phyloP scores from a whole-genome alignment of 2,113 vertebrate genomes.

The Pelobates fuscus region DNA sequence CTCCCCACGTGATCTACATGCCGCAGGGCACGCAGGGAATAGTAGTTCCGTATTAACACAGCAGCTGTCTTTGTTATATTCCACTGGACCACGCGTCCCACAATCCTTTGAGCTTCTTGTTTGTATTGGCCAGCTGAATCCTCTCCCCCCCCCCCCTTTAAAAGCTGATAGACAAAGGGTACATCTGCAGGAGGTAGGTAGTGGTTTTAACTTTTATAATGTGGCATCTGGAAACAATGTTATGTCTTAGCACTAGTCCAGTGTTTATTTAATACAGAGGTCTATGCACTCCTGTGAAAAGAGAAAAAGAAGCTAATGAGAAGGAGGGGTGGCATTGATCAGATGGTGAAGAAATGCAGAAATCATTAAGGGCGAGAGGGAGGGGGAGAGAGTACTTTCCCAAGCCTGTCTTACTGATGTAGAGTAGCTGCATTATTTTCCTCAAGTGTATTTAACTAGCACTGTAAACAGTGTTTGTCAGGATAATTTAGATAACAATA shows the following conservation, averaged over 20 bases:
- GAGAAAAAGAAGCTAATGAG: no score
- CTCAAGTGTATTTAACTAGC: not conserved
- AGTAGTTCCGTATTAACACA: not conserved
- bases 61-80: not conserved
- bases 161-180: conserved; percentile 27
- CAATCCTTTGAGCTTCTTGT: not conserved
- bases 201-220: conserved; percentile 1
- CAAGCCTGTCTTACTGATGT: not conserved
- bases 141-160: not conserved
- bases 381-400: no score
- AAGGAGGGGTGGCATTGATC: not conserved
- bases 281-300: no score
- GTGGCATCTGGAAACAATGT: not conserved
- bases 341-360: not conserved
- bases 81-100: conserved; percentile 4
- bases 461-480: not conserved
- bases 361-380: not conserved
- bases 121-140: not conserved
- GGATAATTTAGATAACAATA: no score
- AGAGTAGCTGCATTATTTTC: not conserved
- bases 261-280: no score
- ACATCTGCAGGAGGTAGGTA: conserved; percentile 11
- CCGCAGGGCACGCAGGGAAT: not conserved
- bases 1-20: not conserved
- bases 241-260: not conserved